Conservation (phyloP, 2,113 vertebrate genomes). For the Xyliphius kryptos region DNA sequence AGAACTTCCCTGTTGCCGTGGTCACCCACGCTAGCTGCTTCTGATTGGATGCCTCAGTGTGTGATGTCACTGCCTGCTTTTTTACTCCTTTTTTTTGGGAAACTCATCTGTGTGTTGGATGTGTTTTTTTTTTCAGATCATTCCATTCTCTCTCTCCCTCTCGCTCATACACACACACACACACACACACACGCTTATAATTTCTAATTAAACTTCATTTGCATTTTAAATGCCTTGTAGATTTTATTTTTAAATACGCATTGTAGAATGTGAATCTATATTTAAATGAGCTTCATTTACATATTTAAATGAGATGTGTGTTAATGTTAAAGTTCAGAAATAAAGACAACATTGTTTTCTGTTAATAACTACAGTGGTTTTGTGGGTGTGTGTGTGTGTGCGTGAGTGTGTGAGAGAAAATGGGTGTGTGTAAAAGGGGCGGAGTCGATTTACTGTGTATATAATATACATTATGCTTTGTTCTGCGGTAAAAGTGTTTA, state of each 20-base stretch:
- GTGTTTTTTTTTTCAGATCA: slow-evolving; percentile 31
- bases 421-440: neutral
- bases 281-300: no score
- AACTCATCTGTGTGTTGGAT: slow-evolving; percentile 30
- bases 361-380: no score
- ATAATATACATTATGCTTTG: no score
- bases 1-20: slow-evolving; percentile 50
- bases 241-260: no score
- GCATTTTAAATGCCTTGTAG: no score
- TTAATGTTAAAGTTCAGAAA: no score
- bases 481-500: no score
- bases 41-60: slow-evolving; percentile 43
- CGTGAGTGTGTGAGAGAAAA: neutral
- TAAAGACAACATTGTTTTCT: no score
- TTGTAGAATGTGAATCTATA: no score
- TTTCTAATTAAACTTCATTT: no score
- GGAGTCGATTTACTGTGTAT: slow-evolving; percentile 3
- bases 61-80: slow-evolving; percentile 45
- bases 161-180: slow-evolving; percentile 2
- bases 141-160: slow-evolving; percentile 29
- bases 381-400: no score
- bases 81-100: slow-evolving; percentile 12
- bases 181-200: slow-evolving; percentile 12
- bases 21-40: slow-evolving; percentile 41
- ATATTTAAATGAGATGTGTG: slow-evolving; percentile 22